Base-by-base conservation (phyloP, 2,888 invertebrate genomes). In the Chrysomela aeneicollis region DNA sequence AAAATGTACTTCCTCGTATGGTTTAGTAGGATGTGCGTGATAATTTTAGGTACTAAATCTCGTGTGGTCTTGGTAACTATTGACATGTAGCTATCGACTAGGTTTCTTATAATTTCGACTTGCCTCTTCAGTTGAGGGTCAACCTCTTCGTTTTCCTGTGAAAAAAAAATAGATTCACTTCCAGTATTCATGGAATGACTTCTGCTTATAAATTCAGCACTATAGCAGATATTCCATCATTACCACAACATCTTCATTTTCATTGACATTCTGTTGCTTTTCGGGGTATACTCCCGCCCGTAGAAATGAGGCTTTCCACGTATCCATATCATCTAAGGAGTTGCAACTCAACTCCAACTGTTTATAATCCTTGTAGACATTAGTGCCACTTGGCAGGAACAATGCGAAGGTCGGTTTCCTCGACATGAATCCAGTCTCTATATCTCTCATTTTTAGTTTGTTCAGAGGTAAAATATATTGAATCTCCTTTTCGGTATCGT, bases 261-360 rank as follows among this genome's bases (percentile, higher is more conserved):
- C 63, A 18, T 64, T 87, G 93, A 89, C 74, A 93, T 93, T 26
- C 87, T 87, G 12, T 85, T 90, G 90, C 82, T 97, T 97, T 83
- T 99, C 99, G 0, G 99, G 99, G 84, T 99, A 99, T 47, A 99
- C 99, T 55, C 99, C 99, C 63, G 99, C 99, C 72, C 99, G 89
- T 30, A 99, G 88, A 86, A 99, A 98, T 8, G 98, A 98, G 0
- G 99, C 99, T 84, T 99, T 99, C 99, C 98, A 99, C 12, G 97
- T 96, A 82, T 99, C 98, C 26, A 98, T 95, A 75, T 97, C 97
- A 78, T 98, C 42, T 15, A 15, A 15, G n/a, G 42, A 42, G 42
- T n/a, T 15, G 12, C 15, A n/a, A 15, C 46, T 30, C 8, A 15
- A n/a, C 30, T 49, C 74, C 75, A 84, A 92, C 42, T 42, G 42